Base-by-base conservation (phyloP, 2,888 invertebrate genomes). In the Muschampia plurimacula region DNA sequence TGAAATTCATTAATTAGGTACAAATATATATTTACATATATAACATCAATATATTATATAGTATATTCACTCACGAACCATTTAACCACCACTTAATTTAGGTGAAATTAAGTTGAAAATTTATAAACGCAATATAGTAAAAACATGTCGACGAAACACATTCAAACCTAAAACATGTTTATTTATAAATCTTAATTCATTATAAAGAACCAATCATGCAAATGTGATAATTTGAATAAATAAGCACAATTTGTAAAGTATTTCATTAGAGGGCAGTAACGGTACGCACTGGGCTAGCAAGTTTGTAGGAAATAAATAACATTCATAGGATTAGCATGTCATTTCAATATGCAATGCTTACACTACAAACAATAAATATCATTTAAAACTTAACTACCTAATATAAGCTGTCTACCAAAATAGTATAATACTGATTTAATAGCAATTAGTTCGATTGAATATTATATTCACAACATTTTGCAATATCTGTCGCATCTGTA, bases 321-420 rank as follows among this genome's bases (percentile, higher is more conserved):
- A 74, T 74, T 68, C 74, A 74, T 76, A 72, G 69, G 62, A 77
- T 74, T 77, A 75, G 64, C 75, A 78, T 77, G 66, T 70, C 68
- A 76, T 77, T 76, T 74, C 66, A 76, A 79, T 77, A 76, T 72
- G 67, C 59, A 75, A 74, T 74, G 74, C 72, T 62, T 67, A 68
- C 63, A 67, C 71, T 67, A 65, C 64, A 74, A 73, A 74, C 74
- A 74, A 69, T 59, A 72, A 60, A 12, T 2, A 32, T 59, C 28
- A 59, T 59, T 59, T 59, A 12, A 59, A 12, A 55, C 8, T 55
- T 55, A 55, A 55, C 22, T 9, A 10, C 44, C 49, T n/a, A n/a
- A 1, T 49, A 49, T 49, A 49, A 49, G 49, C 13, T 46, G 13
- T 49, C 13, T 49, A 49, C 6, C 22, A 55, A 55, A 55, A 22